These are phyloP conservation scores for Ascaphus truei DNA, from an alignment of 2,113 vertebrate genomes.

Conservation along the genomic window DNA sequence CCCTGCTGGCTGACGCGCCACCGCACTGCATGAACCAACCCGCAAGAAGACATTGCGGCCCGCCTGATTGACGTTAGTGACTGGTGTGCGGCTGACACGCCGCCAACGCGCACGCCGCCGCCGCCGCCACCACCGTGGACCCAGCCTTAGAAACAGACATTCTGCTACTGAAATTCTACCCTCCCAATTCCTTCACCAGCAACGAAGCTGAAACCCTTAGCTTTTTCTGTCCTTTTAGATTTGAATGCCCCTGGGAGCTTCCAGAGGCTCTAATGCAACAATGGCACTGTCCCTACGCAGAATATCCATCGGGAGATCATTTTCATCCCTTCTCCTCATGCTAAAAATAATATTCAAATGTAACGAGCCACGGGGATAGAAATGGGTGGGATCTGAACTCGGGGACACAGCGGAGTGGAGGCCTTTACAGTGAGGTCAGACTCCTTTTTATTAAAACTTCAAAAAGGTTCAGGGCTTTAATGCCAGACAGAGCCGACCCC, in stretches of 20 bases:
- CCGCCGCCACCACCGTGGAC: no score
- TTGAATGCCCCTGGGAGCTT: slow-evolving; percentile 42
- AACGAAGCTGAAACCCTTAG: slow-evolving; percentile 37
- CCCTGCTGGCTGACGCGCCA: no score
- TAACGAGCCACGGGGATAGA: slow-evolving; percentile 47
- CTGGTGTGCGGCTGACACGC: no score
- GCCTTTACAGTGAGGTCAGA: slow-evolving; percentile 55
- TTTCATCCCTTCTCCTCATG: neutral
- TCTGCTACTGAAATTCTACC: slow-evolving; percentile 38
- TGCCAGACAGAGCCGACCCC: slow-evolving; percentile 62
- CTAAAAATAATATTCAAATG: slow-evolving; percentile 57
- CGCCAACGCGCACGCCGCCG: no score
- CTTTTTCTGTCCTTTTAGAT: no score
- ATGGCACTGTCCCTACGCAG: slow-evolving; percentile 42
- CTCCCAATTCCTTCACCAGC: slow-evolving; percentile 42
- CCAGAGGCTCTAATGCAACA: slow-evolving; percentile 41
- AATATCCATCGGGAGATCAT: slow-evolving; percentile 41
- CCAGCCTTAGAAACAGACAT: slow-evolving; percentile 23
- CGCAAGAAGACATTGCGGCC: no score
- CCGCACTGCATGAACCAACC: no score
- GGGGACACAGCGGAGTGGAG: slow-evolving; percentile 51
- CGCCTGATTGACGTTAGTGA: no score
- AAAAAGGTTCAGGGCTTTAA: slow-evolving; percentile 64
- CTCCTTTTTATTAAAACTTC: slow-evolving; percentile 74
- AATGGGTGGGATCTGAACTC: slow-evolving; percentile 49